Conservation (phyloP, 1,140 invertebrate genomes). For the Drosophila insularis region DNA sequence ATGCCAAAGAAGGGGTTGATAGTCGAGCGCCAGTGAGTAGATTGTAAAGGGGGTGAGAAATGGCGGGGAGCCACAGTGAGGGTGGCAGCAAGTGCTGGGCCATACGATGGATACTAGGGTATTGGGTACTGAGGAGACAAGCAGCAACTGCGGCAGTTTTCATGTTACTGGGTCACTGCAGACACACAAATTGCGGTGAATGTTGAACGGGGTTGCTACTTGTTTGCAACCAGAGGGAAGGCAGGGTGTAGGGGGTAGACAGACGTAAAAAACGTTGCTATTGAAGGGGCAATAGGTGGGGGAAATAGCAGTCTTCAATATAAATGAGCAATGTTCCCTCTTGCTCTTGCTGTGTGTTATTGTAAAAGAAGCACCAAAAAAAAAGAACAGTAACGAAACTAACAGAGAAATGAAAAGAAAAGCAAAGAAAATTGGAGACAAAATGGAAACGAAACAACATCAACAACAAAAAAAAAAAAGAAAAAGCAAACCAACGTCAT, state of each 20-base stretch:
- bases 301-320: conserved; percentile 45
- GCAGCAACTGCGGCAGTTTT: conserved; percentile 64
- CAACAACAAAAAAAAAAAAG: no score
- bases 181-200: conserved; percentile 76
- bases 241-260: background rate
- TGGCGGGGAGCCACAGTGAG: background rate
- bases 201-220: conserved; percentile 17
- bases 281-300: no score
- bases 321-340: conserved; percentile 72
- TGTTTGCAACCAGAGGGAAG: background rate
- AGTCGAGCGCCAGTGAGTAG: conserved; percentile 27
- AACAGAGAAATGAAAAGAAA: no score
- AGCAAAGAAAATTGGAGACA: conserved; percentile 11
- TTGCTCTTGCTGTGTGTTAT: conserved; percentile 24
- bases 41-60: background rate
- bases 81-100: background rate
- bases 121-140: background rate
- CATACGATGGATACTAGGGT: no score
- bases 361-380: conserved; percentile 72
- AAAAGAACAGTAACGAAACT: conserved; percentile 34
- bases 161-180: conserved; percentile 81
- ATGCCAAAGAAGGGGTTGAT: conserved; percentile 50
- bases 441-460: conserved; percentile 43
- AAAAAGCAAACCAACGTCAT: conserved; percentile 30
- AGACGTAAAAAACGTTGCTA: no score